These are phyloP conservation scores for Prolemur simus DNA, from an alignment of 2,113 vertebrate species.

Conservation along the genomic window DNA sequence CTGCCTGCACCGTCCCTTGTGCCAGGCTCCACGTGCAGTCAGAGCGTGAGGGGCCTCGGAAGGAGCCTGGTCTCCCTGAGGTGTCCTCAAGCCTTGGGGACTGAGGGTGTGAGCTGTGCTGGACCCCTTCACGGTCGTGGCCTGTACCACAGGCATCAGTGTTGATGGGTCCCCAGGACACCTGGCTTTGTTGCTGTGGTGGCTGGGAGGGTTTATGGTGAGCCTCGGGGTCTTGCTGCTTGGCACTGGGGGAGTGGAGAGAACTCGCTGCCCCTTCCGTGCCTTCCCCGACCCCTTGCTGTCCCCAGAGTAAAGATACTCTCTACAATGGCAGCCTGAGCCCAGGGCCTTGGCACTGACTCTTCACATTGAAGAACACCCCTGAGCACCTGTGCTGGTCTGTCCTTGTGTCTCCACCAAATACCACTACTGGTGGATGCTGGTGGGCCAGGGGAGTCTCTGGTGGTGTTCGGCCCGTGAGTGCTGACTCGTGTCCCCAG, in stretches of 20 bases:
- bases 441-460: too few species aligned
- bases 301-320: background rate
- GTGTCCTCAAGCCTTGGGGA: background rate
- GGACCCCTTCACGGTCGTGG: background rate
- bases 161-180: background rate
- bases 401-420: background rate
- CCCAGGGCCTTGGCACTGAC: background rate
- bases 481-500: background rate
- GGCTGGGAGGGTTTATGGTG: too few species aligned
- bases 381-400: background rate
- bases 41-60: too few species aligned
- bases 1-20: background rate
- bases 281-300: background rate
- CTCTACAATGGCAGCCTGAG: background rate
- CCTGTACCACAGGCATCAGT: background rate
- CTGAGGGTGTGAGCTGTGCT: background rate
- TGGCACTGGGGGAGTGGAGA: too few species aligned
- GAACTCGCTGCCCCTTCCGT: background rate
- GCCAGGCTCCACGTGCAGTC: fast-evolving
- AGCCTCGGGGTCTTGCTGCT: background rate
- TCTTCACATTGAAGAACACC: too few species aligned
- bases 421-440: fast-evolving
- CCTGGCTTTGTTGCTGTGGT: background rate
- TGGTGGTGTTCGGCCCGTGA: background rate
- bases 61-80: background rate